Percentiles rank a stretch among this genome's conserved stretches.
Evolutionary conservation across 2,113 vertebrate species (phyloP).

Genomic region (Eurypyga helias): DNA sequence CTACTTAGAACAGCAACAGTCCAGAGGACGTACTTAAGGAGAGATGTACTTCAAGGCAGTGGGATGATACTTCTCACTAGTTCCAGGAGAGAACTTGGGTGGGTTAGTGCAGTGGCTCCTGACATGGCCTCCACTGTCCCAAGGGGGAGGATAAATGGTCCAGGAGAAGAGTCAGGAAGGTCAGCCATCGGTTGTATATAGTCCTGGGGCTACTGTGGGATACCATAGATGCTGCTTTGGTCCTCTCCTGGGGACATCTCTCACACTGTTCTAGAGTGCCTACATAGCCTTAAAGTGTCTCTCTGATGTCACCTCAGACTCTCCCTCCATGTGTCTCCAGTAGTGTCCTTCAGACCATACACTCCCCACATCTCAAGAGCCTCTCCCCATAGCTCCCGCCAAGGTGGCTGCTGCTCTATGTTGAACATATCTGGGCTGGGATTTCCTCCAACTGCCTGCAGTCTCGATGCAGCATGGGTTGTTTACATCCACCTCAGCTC

Average conservation of each 20-base stretch:
- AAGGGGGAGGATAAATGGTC: accelerated
- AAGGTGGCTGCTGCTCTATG: background rate
- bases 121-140: background rate
- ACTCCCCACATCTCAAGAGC: background rate
- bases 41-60: too few relatives aligned
- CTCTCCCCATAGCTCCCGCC: background rate
- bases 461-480: background rate
- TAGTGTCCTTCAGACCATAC: background rate
- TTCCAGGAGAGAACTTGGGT: background rate
- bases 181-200: background rate
- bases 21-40: too few relatives aligned
- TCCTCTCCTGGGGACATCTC: background rate
- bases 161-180: background rate
- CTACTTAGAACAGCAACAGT: too few relatives aligned
- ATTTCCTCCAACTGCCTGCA: background rate
- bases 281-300: background rate
- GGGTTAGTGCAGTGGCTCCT: background rate
- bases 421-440: background rate
- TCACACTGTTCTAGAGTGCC: background rate
- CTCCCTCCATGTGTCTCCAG: background rate
- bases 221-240: background rate
- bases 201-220: accelerated
- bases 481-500: background rate
- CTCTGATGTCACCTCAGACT: background rate
- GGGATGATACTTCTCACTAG: too few relatives aligned